These are phyloP conservation scores for Chelonoidis abingdonii DNA, from an alignment of 2,113 vertebrate species.

Conservation along the genomic window DNA sequence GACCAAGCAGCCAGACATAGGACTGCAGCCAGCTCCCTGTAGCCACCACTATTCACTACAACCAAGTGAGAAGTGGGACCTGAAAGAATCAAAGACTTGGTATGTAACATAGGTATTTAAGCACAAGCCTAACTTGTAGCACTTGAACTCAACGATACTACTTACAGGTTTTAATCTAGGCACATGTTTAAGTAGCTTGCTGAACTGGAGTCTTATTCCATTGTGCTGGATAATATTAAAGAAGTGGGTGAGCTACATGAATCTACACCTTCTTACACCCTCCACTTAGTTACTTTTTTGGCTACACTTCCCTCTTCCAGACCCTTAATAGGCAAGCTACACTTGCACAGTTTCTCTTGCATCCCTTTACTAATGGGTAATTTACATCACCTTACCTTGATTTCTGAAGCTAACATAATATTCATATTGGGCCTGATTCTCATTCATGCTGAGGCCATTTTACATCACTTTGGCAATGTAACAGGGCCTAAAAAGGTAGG, in stretches of 20 bases:
- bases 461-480: neutral
- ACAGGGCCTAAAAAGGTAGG: neutral
- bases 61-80: neutral
- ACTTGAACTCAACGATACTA: neutral
- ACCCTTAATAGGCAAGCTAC: neutral
- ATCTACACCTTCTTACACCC: neutral
- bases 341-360: neutral
- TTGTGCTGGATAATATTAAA: neutral
- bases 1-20: neutral
- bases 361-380: neutral
- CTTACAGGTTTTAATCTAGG: neutral
- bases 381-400: neutral
- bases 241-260: neutral
- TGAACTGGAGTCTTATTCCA: neutral
- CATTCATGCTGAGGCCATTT: accelerated
- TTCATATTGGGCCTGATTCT: neutral
- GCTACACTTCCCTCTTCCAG: neutral
- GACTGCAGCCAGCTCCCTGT: neutral
- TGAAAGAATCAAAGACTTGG: neutral
- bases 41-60: neutral
- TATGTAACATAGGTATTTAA: neutral
- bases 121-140: neutral
- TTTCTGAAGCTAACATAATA: neutral
- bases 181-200: neutral
- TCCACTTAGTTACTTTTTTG: neutral